Percentiles rank a stretch among this genome's conserved stretches.
phyloP scores from a whole-genome alignment of 23 tunicate species.

The Trididemnum nubilum region DNA sequence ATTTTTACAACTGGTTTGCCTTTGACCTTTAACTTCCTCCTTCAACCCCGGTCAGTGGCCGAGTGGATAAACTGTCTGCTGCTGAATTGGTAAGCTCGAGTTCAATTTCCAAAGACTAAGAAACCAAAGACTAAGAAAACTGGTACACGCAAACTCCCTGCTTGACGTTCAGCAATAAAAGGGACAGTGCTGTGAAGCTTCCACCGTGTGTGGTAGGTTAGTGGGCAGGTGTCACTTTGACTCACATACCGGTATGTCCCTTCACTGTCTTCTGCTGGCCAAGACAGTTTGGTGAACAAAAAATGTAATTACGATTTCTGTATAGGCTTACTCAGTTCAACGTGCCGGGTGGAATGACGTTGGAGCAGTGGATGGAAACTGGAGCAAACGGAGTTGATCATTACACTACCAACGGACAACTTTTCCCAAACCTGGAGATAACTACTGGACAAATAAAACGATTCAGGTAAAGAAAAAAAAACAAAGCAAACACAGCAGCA shows the following conservation, averaged over 20 bases:
- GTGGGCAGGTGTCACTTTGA: too few species aligned
- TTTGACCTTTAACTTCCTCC: too few species aligned
- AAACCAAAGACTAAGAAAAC: too few species aligned
- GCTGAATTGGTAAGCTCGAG: background rate
- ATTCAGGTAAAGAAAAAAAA: slow-evolving; percentile 71
- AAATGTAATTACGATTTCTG: too few species aligned
- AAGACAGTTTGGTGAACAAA: too few species aligned
- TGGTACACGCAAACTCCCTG: background rate
- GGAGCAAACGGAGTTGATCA: slow-evolving; percentile 28
- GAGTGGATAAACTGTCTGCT: background rate
- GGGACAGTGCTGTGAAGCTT: background rate
- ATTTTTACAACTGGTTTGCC: too few species aligned
- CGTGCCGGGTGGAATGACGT: slow-evolving; percentile 38
- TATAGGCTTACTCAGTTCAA: too few species aligned
- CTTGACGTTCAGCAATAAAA: background rate
- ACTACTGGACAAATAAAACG: slow-evolving; percentile 66
- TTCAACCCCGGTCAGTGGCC: too few species aligned
- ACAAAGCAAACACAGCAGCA: background rate
- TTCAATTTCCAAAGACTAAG: background rate
- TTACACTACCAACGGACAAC: slow-evolving; percentile 76
- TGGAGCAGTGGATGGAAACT: slow-evolving; percentile 41
- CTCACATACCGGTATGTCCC: too few species aligned
- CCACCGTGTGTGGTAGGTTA: background rate
- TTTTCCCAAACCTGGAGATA: slow-evolving; percentile 44
- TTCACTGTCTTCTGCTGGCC: too few species aligned